Evolutionary conservation across 1,140 invertebrate genomes (phyloP), one percentile per base, ranked within the genome.

Genomic region (Drosophila tropicalis): DNA sequence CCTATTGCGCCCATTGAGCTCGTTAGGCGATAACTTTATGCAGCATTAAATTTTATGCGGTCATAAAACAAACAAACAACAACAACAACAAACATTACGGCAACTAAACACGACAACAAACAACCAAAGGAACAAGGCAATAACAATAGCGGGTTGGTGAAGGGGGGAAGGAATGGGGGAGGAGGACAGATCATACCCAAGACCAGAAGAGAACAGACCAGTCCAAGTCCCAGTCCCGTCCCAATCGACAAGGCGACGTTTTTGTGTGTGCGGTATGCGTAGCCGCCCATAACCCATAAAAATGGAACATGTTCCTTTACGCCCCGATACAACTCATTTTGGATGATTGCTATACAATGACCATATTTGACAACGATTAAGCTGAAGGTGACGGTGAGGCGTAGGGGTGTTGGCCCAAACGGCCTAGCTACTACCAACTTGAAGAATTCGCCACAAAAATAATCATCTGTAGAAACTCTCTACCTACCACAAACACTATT

Each of bases 31-130:
- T 84, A 84, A 89, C 76, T 87, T 87, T 89, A 87, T 87, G 84
- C 84, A 77, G 84, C 84, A 89, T 89, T 90, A 89, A 89, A 85
- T 90, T 89, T 89, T 85, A 89, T 90, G 84, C 74, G 86, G 58
- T 63, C 78, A 89, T 89, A 89, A 89, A 89, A 90, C 81, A 89
- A 89, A 89, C 84, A 89, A 89, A 89, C 85, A 79, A 41, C 55
- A 78, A 65, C 39, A 66, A 67, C 40, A 70, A 51, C 61, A 66
- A 68, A 77, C 69, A 87, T 87, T 84, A 87, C 73, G 84, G 81
- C 85, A 72, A 71, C 70, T 65, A 68, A 90, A 76, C 85, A 89
- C 81, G 81, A 89, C 74, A 90, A 67, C 57, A 54, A 66, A 70
- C 70, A 68, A 41, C 44, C 36, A 44, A 3, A 13, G 68, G 9